Evolutionary conservation across 2,113 vertebrate species (phyloP).

Genomic region (Coryphaenoides rupestris): DNA sequence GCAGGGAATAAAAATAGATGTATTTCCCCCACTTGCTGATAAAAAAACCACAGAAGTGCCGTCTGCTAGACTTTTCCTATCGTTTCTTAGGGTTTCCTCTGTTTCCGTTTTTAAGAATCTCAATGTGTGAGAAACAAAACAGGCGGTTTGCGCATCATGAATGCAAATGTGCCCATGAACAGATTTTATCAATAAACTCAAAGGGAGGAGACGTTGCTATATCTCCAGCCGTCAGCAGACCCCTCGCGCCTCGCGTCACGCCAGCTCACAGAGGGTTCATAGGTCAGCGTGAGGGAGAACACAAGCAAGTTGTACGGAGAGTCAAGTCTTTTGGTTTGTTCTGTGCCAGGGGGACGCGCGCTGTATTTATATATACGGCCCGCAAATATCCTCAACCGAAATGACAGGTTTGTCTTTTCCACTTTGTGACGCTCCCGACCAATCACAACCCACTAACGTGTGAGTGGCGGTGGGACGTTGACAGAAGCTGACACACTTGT

Average conservation of each 20-base stretch:
- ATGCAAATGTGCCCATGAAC: constrained; percentile 7
- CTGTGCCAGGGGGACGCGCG: constrained; percentile 26
- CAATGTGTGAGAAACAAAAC: not conserved
- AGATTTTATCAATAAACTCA: constrained; percentile 38
- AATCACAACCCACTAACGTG: constrained; percentile 26
- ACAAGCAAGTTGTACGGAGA: constrained; percentile 27
- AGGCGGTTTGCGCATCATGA: constrained; percentile 5
- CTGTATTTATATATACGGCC: constrained; percentile 48
- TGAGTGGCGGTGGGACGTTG: constrained; percentile 25
- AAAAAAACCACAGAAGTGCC: not conserved
- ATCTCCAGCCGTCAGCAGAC: constrained; percentile 19
- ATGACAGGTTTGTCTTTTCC: constrained; percentile 27
- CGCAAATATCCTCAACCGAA: constrained; percentile 19
- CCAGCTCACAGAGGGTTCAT: constrained; percentile 31
- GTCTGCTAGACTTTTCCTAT: constrained; percentile 1
- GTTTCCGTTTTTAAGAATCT: constrained; percentile 1
- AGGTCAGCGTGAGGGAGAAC: constrained; percentile 24
- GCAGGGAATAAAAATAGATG: not conserved
- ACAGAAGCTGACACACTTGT: constrained; percentile 24
- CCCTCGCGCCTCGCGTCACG: constrained; percentile 31
- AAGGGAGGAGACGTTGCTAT: constrained; percentile 2
- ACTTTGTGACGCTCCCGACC: constrained; percentile 28
- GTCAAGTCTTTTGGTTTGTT: constrained; percentile 22
- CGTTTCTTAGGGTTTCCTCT: not conserved
- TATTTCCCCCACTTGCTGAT: not conserved